These are phyloP conservation scores for Acrocyrtus sp. DNA, from an alignment of 2,888 invertebrate genomes.

Conservation along the genomic window DNA sequence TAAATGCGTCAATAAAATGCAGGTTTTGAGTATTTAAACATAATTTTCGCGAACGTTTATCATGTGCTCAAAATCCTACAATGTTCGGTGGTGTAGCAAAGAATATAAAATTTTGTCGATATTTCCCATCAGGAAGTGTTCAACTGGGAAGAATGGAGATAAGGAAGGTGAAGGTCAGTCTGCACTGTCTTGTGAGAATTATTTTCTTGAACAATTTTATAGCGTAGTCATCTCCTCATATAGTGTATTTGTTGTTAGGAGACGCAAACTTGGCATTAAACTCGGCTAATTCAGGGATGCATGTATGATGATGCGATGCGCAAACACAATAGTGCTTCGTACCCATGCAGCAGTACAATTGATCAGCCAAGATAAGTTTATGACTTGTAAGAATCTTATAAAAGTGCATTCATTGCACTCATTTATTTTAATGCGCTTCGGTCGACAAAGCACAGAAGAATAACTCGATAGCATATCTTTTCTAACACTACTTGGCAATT, in stretches of 20 bases:
- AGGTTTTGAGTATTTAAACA: no score
- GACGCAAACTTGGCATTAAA: not conserved
- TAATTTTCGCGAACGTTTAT: no score
- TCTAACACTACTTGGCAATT: no score
- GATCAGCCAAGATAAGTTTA: no score
- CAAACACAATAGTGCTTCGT: not conserved
- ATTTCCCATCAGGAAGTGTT: not conserved
- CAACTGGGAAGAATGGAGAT: not conserved
- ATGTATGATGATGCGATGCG: not conserved
- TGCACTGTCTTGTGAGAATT: not conserved
- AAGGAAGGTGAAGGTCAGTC: slow-evolving; percentile 15
- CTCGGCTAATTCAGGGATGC: not conserved
- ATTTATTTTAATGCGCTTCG: not conserved
- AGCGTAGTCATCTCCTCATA: not conserved
- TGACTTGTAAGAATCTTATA: not conserved
- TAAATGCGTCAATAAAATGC: no score
- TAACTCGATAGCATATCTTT: no score
- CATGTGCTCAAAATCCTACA: no score
- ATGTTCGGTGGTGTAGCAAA: no score
- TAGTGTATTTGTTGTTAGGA: no score
- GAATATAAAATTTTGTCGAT: no score
- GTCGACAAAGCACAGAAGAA: no score
- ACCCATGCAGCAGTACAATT: not conserved
- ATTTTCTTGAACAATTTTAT: not conserved
- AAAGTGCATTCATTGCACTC: not conserved